Base-by-base conservation (phyloP, 1,140 invertebrate genomes). In the Drosophila quadrilineata region DNA sequence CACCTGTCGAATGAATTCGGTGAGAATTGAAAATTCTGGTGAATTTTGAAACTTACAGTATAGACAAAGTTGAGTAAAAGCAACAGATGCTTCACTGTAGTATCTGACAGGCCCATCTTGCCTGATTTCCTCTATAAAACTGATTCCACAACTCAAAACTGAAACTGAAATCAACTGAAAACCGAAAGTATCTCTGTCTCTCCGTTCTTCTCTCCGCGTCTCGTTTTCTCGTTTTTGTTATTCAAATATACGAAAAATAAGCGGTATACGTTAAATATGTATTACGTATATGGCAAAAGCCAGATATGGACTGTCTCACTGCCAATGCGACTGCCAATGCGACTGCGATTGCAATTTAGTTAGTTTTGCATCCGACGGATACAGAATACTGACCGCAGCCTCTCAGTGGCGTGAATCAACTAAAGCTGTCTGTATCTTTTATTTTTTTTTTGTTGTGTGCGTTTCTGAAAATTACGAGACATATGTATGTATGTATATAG, bases 21-120 rank as follows among this genome's bases (percentile, higher is more conserved):
- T 45, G 40, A 16, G 53, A 29, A 12, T 26, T 3, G 14, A n/a
- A n/a, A n/a, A n/a, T n/a, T n/a, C n/a, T n/a, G n/a, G n/a, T n/a
- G n/a, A n/a, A n/a, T n/a, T n/a, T n/a, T n/a, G n/a, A n/a, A n/a
- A 87, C 87, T 77, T 45, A 88, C 87, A 40, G 65, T 53, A 70
- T 76, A 88, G 6, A 87, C 62, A 40, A 88, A 88, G 74, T 88
- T 88, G 2, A 88, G 66, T 9, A 88, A 62, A 36, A 88, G 52
- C 49, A 88, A 54, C 62, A 88, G 66, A 69, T 88, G 87, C 65
- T 88, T 88, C 62, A 85, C 70, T 64, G 87, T 88, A 35, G 77
- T 71, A 35, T 74, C 63, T 3, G 60, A 68, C 28, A 88, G 65
- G 9, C 75, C 82, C 87, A 88, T 88, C 17, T 38, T 36, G 14